Evolutionary conservation across 2,113 vertebrate genomes (phyloP).

Genomic region (Isurus oxyrinchus): DNA sequence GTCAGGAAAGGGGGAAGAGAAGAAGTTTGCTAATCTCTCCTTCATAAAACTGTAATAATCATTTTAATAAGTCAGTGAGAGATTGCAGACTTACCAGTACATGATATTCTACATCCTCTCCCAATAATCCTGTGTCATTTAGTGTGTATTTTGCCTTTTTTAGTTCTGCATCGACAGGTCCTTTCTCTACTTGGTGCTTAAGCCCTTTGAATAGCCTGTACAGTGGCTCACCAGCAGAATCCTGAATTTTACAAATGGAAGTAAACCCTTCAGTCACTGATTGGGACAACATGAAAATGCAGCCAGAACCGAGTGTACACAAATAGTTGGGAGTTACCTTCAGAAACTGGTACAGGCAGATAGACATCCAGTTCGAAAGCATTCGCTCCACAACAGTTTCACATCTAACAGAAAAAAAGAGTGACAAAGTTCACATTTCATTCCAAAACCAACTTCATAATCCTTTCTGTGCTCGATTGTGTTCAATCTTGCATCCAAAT

Average conservation of each 20-base stretch:
- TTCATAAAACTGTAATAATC: background rate
- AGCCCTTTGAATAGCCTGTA: slow-evolving; percentile 95
- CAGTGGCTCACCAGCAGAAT: slow-evolving; percentile 83
- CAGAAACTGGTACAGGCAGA: slow-evolving; percentile 95
- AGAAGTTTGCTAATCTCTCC: background rate
- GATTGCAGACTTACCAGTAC: slow-evolving; percentile 66
- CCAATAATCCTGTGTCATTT: slow-evolving; percentile 89
- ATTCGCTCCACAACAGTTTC: slow-evolving; percentile 97
- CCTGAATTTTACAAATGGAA: slow-evolving; percentile 53
- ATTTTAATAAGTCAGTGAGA: background rate
- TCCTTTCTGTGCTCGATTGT: background rate
- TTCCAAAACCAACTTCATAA: background rate
- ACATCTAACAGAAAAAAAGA: slow-evolving; percentile 62
- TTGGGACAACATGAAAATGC: slow-evolving; percentile 2
- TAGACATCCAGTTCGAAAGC: slow-evolving; percentile 99
- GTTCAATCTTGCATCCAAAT: background rate
- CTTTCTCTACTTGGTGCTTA: slow-evolving; percentile 96
- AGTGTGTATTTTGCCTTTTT: slow-evolving; percentile 96
- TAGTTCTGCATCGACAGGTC: slow-evolving; percentile 83
- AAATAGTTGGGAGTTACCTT: slow-evolving; percentile 62
- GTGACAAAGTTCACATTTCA: slow-evolving; percentile 33
- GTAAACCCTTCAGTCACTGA: background rate
- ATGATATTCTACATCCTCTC: slow-evolving; percentile 85
- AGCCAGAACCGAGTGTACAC: background rate
- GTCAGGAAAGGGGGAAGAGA: background rate